Conservation (phyloP, 2,888 invertebrate species). For the Scaptomyza tumidula region DNA sequence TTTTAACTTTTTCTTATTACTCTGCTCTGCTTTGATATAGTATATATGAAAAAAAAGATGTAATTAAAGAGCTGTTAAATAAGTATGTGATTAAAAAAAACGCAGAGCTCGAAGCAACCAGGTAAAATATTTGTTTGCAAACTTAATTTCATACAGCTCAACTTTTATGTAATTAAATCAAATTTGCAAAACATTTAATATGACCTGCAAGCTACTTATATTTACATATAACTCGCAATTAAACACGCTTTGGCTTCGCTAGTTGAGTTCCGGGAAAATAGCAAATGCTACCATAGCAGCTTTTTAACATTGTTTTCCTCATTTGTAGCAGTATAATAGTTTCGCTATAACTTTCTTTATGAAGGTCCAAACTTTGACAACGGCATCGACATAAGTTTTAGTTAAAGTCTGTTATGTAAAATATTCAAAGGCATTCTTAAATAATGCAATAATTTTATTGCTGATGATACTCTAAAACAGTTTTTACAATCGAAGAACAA, state of each 20-base stretch:
- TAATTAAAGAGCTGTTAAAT: no score
- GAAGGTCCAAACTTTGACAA: not conserved
- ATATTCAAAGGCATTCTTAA: no score
- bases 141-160: not conserved
- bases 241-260: not conserved
- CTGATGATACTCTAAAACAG: no score
- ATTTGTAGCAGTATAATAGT: not conserved
- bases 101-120: no score
- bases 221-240: conserved; percentile 3
- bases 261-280: conserved; percentile 5
- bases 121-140: no score
- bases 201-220: not conserved
- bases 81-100: no score
- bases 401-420: no score
- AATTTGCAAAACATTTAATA: not conserved
- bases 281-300: not conserved
- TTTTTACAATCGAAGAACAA: no score
- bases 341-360: not conserved
- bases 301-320: not conserved
- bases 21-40: no score
- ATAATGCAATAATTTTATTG: no score
- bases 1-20: no score
- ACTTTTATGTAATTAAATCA: not conserved
- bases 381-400: not conserved
- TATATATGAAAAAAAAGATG: no score